Evolutionary conservation across 2,797 vertebrate species (phyloP).

Genomic region (Acrossocheilus wenchowensis): DNA sequence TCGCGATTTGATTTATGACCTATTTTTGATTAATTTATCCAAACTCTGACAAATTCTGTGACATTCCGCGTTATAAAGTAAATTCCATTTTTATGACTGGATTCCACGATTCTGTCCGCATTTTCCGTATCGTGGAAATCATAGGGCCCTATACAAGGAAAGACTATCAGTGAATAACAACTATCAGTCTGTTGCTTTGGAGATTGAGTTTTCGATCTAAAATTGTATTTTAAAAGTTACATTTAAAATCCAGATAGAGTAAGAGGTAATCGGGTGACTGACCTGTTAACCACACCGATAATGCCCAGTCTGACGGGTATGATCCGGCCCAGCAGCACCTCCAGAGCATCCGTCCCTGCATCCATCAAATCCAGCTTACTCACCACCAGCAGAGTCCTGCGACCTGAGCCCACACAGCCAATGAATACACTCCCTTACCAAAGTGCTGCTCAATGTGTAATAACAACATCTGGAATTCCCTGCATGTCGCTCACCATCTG

Average conservation of each 20-base stretch:
- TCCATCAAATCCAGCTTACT: constrained; percentile 88
- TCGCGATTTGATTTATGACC: too few relatives aligned
- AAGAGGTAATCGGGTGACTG: constrained; percentile 24
- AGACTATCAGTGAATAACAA: not conserved
- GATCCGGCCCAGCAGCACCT: constrained; percentile 84
- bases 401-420: constrained; percentile 69
- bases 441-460: not conserved
- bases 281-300: constrained; percentile 87
- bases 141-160: not conserved
- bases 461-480: not conserved
- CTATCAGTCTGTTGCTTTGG: not conserved
- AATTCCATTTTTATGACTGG: too few relatives aligned
- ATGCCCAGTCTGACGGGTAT: constrained; percentile 85
- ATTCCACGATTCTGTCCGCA: too few relatives aligned
- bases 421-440: not conserved
- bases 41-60: too few relatives aligned
- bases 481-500: constrained; percentile 80
- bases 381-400: constrained; percentile 82
- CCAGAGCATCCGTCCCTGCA: constrained; percentile 83
- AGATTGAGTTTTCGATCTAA: not conserved
- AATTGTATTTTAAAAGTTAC: not conserved
- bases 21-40: too few relatives aligned
- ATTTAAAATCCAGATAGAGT: not conserved
- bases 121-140: too few relatives aligned
- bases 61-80: too few relatives aligned